phyloP scores from a whole-genome alignment of 30 jellyfish, hydroid and myxozoan species.

The Hydractinia symbiolongicarpus region DNA sequence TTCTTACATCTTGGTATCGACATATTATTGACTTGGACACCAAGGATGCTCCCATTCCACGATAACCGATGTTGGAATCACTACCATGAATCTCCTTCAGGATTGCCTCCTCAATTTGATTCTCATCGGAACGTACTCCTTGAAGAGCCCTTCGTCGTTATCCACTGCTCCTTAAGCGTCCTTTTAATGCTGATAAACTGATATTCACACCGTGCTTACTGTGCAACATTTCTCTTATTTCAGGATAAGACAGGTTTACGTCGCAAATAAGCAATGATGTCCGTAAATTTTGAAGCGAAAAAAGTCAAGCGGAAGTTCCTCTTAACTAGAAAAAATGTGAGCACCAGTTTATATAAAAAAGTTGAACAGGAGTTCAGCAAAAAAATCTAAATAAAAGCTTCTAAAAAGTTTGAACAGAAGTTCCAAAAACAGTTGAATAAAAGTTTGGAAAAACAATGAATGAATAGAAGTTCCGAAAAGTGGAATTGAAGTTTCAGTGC shows the following conservation, averaged over 20 bases:
- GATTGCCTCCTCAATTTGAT: background rate
- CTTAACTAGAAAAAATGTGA: no score
- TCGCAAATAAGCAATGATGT: background rate
- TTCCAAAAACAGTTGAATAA: no score
- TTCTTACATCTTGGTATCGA: background rate
- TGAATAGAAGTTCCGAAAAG: no score
- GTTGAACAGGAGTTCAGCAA: no score
- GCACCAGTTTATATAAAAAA: no score
- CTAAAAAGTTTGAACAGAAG: no score
- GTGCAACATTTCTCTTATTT: background rate
- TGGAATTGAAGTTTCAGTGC: no score
- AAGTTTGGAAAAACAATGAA: no score
- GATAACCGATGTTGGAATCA: background rate
- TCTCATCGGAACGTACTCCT: background rate
- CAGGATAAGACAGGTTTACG: background rate
- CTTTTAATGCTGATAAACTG: background rate
- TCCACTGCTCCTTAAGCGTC: background rate
- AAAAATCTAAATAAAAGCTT: no score
- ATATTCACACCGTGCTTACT: background rate
- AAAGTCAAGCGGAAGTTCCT: no score
- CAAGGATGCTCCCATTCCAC: background rate
- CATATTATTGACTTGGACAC: background rate
- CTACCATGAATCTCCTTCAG: background rate
- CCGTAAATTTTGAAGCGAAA: background rate
- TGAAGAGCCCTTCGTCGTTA: background rate